These are phyloP conservation scores for Cheilosia pagana DNA, from an alignment of 2,888 invertebrate genomes.

Conservation along the genomic window DNA sequence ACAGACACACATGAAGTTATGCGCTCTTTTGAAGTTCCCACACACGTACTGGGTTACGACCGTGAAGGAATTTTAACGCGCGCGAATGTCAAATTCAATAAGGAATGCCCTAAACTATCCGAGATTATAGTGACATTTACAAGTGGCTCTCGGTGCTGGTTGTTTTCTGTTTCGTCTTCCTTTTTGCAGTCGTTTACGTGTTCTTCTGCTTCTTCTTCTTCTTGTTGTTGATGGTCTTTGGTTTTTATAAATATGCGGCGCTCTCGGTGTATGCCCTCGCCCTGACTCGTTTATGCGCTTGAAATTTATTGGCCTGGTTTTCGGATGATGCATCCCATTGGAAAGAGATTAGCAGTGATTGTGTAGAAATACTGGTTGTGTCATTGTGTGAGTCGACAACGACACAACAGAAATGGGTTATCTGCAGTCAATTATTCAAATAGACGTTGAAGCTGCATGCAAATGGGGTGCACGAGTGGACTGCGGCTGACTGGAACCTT, in stretches of 20 bases:
- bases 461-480: not conserved
- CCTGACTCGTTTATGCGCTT: constrained; percentile 37
- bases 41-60: constrained; percentile 66
- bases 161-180: constrained; percentile 12
- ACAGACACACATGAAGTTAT: constrained; percentile 1
- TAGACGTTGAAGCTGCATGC: constrained; percentile 14
- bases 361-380: constrained; percentile 31
- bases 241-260: not conserved
- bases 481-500: not conserved
- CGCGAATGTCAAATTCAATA: constrained; percentile 69
- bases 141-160: constrained; percentile 35
- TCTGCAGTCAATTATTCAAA: constrained; percentile 30
- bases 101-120: constrained; percentile 67
- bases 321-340: constrained; percentile 32
- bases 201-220: not conserved
- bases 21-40: constrained; percentile 57
- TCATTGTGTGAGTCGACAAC: not conserved
- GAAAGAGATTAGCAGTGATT: constrained; percentile 48
- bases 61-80: constrained; percentile 69
- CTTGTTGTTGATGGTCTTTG: not conserved
- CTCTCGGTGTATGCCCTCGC: constrained; percentile 9
- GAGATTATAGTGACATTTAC: constrained; percentile 69
- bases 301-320: constrained; percentile 63
- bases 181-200: not conserved
- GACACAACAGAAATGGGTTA: constrained; percentile 35